Evolutionary conservation across 2,797 vertebrate species (phyloP), one percentile per base, ranked within the genome.

Genomic region (Enteromius treurensis): DNA sequence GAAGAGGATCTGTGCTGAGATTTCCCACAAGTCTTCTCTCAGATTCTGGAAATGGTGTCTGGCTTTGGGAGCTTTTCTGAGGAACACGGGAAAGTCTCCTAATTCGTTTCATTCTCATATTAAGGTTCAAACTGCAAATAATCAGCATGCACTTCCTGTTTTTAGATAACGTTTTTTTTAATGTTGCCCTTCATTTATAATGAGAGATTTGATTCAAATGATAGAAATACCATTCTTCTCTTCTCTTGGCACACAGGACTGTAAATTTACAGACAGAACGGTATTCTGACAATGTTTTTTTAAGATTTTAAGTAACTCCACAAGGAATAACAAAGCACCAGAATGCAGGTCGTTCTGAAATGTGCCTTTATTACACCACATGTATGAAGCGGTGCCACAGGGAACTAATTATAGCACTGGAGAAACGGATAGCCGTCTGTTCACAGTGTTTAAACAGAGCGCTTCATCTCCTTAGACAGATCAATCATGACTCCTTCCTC

Each of bases 391-490:
- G 11, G 9, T 68, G 55, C 78, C 53, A 62, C 76, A 15, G 83
- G 80, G 76, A 83, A 69, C 80, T 82, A 80, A 84, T 88, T 88
- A 85, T 62, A 53, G 55, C 58, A 6, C 58, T 29, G 17, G n/a
- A 83, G 69, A 60, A 80, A 64, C 55, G 55, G 81, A 78, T 78
- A 65, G 29, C 47, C 42, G 34, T 85, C 79, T 83, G 77, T 84
- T 70, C 23, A 15, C 8, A 10, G 10, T 19, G 75, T 53, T 79
- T 70, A 55, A 82, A 51, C 23, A 1, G 37, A 40, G 65, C 42
- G 71, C 71, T 81, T 86, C 49, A 62, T 81, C 37, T 87, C 70
- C 51, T 49, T 19, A 9, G 68, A 79, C 74, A 75, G 67, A 81
- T 84, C 81, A 87, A 73, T 84, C 84, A 80, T 29, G 53, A 29